Evolutionary conservation across 2,888 invertebrate species (phyloP).

Genomic region (Drosophila nr. perissopoda): DNA sequence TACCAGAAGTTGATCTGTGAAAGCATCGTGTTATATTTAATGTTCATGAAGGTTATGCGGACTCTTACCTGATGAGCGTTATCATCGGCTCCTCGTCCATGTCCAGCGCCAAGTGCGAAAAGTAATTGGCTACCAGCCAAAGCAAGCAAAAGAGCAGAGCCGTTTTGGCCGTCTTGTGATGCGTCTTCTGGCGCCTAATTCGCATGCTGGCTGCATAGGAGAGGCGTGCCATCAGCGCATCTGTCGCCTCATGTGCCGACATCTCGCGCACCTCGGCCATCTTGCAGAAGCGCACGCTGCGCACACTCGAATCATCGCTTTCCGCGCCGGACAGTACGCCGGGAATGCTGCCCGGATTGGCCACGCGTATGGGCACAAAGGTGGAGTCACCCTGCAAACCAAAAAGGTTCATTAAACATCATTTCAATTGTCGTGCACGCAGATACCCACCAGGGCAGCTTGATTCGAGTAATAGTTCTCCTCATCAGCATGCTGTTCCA

Average conservation of each 20-base stretch:
- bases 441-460: constrained; percentile 78
- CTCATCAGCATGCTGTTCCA: constrained; percentile 91
- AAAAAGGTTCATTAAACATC: neutral
- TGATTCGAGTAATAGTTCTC: constrained; percentile 91
- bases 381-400: constrained; percentile 92
- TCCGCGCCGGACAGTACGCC: constrained; percentile 89
- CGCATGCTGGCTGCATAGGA: constrained; percentile 97
- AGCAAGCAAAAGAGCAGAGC: constrained; percentile 94
- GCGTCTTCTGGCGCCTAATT: constrained; percentile 88
- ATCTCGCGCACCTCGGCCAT: constrained; percentile 94
- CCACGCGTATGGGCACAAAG: constrained; percentile 93
- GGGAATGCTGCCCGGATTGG: constrained; percentile 56
- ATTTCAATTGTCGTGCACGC: neutral
- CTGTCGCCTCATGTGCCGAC: constrained; percentile 95
- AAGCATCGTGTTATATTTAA: neutral
- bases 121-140: constrained; percentile 98
- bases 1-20: constrained; percentile 88
- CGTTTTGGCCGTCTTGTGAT: constrained; percentile 91
- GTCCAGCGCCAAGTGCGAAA: constrained; percentile 94
- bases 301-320: constrained; percentile 93
- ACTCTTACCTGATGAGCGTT: constrained; percentile 89
- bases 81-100: constrained; percentile 94
- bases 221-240: constrained; percentile 95
- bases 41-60: neutral
- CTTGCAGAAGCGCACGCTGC: constrained; percentile 96